These are phyloP conservation scores for Netelia melanura DNA, from an alignment of 2,888 invertebrate genomes.

Conservation along the genomic window DNA sequence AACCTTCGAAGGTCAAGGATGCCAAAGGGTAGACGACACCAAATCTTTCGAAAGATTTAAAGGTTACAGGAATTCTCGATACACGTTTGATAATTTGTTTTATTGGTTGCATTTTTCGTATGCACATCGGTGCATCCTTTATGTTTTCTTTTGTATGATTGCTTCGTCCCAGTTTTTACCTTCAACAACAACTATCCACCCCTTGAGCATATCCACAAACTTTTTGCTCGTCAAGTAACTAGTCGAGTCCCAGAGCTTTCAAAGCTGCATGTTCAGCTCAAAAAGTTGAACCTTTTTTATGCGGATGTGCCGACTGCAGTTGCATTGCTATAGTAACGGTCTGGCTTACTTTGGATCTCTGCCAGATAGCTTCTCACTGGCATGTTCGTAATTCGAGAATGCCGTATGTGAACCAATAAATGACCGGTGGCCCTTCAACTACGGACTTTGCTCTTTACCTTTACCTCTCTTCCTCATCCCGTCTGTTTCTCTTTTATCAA, in stretches of 20 bases:
- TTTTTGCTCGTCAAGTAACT: background rate
- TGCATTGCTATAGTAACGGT: slow-evolving; percentile 2
- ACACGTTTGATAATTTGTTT: too few species aligned
- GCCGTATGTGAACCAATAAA: background rate
- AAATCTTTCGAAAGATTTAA: too few species aligned
- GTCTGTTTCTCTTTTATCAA: background rate
- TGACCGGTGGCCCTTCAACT: slow-evolving; percentile 13
- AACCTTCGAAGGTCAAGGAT: too few species aligned
- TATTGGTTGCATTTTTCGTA: too few species aligned
- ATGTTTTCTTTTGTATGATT: background rate
- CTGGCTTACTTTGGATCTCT: background rate
- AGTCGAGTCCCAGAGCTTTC: background rate
- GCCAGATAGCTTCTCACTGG: slow-evolving; percentile 14
- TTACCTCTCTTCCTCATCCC: background rate
- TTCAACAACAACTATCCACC: background rate
- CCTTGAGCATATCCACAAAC: background rate
- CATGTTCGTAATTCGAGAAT: slow-evolving; percentile 35
- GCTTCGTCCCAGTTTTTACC: background rate
- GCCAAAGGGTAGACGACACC: too few species aligned
- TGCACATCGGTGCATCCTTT: too few species aligned
- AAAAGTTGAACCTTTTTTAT: slow-evolving; percentile 5
- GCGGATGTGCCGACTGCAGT: slow-evolving; percentile 15
- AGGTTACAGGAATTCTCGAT: too few species aligned
- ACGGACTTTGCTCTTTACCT: slow-evolving; percentile 10
- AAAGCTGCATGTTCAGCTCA: background rate